phyloP scores from a whole-genome alignment of 2,797 vertebrate genomes.

The Schizothorax lantsangensis region DNA sequence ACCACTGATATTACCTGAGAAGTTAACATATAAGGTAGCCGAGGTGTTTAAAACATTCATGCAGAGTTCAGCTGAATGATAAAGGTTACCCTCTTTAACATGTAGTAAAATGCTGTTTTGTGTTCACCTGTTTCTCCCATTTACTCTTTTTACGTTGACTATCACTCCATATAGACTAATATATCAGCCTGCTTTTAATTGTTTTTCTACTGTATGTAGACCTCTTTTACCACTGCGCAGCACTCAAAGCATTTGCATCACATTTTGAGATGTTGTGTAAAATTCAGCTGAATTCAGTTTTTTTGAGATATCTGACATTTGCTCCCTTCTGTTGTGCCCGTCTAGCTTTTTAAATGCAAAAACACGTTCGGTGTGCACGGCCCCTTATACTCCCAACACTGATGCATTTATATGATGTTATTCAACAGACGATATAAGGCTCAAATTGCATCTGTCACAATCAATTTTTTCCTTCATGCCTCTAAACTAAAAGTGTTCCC shows the following conservation, averaged over 20 bases:
- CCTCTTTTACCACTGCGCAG: neutral
- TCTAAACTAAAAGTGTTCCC: neutral
- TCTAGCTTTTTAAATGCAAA: neutral
- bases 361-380: neutral
- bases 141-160: no score
- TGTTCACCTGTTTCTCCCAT: no score
- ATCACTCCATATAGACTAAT: no score
- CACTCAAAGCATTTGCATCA: neutral
- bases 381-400: neutral
- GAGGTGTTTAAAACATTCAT: no score
- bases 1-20: no score
- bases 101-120: no score
- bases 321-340: neutral
- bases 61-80: no score
- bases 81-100: no score
- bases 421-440: neutral
- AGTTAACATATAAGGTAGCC: no score
- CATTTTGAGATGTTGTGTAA: neutral
- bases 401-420: conserved; percentile 17
- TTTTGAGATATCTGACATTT: neutral
- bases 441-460: conserved; percentile 28
- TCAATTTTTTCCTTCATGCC: conserved; percentile 2
- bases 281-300: neutral
- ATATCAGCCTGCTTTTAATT: neutral
- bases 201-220: neutral